Percentiles rank a stretch among this genome's conserved stretches.
Conservation (phyloP, 2,888 invertebrate species). For the Neoitamus cyanurus region DNA sequence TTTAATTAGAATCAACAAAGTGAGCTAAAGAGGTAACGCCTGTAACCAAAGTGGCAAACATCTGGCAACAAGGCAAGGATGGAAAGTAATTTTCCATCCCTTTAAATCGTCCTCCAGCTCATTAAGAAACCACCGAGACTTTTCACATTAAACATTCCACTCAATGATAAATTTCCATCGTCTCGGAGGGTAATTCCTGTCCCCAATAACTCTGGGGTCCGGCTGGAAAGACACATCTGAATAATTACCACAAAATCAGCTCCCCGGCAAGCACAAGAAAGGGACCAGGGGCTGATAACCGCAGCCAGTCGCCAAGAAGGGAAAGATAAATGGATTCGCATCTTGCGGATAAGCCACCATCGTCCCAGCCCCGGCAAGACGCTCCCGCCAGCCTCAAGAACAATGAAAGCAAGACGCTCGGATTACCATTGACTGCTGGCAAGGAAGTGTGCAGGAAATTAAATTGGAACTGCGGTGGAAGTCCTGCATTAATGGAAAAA, state of each 20-base stretch:
- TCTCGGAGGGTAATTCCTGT: background rate
- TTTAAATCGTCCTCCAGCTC: background rate
- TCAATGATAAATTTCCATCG: background rate
- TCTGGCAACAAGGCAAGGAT: background rate
- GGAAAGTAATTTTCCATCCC: background rate
- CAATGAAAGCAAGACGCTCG: background rate
- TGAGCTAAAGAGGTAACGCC: background rate
- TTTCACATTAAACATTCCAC: background rate
- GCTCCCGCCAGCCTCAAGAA: background rate
- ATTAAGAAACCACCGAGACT: background rate
- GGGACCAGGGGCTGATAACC: background rate
- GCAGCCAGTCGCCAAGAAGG: background rate
- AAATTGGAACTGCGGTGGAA: conserved; percentile 11
- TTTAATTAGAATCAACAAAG: background rate
- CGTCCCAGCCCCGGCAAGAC: background rate
- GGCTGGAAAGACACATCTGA: conserved; percentile 1
- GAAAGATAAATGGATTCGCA: background rate
- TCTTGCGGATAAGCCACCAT: background rate
- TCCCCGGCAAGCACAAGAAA: background rate
- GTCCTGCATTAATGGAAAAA: background rate
- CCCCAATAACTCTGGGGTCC: background rate
- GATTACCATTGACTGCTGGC: background rate
- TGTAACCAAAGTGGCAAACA: background rate
- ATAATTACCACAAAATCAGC: background rate
- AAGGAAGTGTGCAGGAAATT: conserved; percentile 4